These are phyloP conservation scores for Onychomys leucogaster DNA, from an alignment of 2,797 vertebrate genomes.

Conservation along the genomic window DNA sequence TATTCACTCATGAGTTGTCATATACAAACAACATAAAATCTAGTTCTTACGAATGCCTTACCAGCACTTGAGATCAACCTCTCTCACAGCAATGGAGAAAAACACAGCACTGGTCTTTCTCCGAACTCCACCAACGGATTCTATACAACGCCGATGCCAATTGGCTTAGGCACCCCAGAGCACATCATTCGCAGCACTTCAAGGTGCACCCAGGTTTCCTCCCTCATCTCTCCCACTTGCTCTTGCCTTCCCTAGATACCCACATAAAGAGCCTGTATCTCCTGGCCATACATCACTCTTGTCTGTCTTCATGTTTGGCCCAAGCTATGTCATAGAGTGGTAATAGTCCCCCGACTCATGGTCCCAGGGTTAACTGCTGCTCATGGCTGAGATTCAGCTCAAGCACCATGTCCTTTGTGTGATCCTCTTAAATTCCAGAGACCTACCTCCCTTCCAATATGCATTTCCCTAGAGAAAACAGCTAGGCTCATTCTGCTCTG, in stretches of 20 bases:
- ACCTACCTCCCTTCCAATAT: background rate
- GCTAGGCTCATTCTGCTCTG: background rate
- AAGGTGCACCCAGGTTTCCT: background rate
- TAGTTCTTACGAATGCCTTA: conserved; percentile 41
- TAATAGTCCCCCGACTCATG: background rate
- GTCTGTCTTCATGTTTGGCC: background rate
- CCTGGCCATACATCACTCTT: background rate
- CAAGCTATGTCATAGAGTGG: background rate
- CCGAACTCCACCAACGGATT: background rate
- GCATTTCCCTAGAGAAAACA: background rate
- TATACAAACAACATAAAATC: background rate
- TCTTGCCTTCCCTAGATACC: background rate
- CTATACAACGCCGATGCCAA: conserved; percentile 20
- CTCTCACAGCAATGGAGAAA: conserved; percentile 21
- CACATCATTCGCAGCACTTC: background rate
- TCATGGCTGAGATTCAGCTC: background rate
- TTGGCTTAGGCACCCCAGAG: background rate
- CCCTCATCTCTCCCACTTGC: background rate
- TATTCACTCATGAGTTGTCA: background rate
- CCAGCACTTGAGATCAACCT: background rate
- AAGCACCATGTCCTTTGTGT: background rate
- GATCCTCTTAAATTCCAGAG: conserved; percentile 28
- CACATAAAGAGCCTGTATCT: background rate
- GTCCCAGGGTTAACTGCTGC: background rate
- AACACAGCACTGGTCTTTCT: background rate